Evolutionary conservation across 2,888 invertebrate species (phyloP).

Genomic region (Malacosoma neustria): DNA sequence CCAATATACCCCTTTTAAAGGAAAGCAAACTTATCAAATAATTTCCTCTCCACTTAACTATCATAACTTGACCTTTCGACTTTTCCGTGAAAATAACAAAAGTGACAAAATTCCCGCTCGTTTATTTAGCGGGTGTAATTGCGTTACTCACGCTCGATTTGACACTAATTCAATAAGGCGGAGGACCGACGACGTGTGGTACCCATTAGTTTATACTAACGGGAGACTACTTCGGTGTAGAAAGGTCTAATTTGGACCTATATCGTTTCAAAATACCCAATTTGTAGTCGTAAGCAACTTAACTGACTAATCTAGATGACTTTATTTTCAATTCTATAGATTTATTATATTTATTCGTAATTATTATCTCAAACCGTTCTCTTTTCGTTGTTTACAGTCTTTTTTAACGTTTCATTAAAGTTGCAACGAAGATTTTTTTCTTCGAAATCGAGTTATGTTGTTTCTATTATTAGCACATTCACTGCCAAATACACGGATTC

Average conservation of each 20-base stretch:
- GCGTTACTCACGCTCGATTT: slow-evolving; percentile 22
- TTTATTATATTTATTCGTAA: no score
- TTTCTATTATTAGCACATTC: no score
- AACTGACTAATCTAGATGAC: no score
- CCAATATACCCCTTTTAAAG: not conserved
- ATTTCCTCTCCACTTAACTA: not conserved
- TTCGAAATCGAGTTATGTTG: no score
- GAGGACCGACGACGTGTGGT: slow-evolving; percentile 8
- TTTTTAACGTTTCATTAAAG: no score
- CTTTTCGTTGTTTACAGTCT: no score
- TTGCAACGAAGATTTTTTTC: no score
- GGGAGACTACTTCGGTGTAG: not conserved
- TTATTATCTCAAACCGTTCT: no score
- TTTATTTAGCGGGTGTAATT: slow-evolving; percentile 2
- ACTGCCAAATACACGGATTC: no score
- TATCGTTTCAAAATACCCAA: no score
- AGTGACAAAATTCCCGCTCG: not conserved
- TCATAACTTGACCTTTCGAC: not conserved
- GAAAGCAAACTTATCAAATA: not conserved
- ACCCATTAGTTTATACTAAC: not conserved
- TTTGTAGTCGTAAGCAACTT: no score
- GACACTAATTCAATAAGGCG: slow-evolving; percentile 24
- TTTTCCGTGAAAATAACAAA: not conserved
- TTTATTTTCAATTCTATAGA: no score
- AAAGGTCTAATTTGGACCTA: not conserved